Evolutionary conservation across 2,888 invertebrate species (phyloP), one percentile per base, ranked within the genome.

Genomic region (Agrochola lychnidis): DNA sequence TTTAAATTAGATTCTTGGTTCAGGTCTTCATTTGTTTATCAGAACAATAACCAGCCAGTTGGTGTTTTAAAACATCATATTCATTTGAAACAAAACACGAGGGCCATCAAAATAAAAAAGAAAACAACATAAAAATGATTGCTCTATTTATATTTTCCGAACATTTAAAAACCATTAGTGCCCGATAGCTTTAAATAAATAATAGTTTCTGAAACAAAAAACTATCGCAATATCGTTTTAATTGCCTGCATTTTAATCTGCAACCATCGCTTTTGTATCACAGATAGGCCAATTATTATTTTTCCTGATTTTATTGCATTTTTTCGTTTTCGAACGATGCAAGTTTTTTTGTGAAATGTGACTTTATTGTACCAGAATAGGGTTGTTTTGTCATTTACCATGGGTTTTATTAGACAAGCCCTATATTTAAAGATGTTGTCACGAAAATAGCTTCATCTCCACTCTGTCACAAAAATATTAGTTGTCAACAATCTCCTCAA

Each of bases 151-250:
- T 63, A 51, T 79, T 61, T 72, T 10, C 48, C 25, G 62, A 70
- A 53, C 84, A 86, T 88, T 89, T 77, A 81, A 85, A 87, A 83
- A 76, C 87, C 82, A 88, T 88, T 89, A 87, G 76, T 61, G 68
- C 10, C 1, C 4, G 56, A n/a, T 53, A n/a, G 22, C 66, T 76
- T 73, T 62, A 19, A 73, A 86, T 71, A 84, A 84, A 73, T 76
- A 63, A 78, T 63, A 40, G 45, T 70, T 72, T 73, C 36, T 16
- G 30, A 70, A 67, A 76, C 45, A 73, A 72, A 84, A 71, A 67
- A 30, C 61, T 57, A 73, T 70, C 30, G 64, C 61, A 68, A 72
- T 68, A 53, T 53, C 61, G 59, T 19, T 72, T 12, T 78, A 62
- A 80, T 66, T 25, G 45, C 67, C 64, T 42, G 69, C 57, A 57